These are phyloP conservation scores for Limnephilus marmoratus DNA, from an alignment of 2,888 invertebrate genomes.

Conservation along the genomic window DNA sequence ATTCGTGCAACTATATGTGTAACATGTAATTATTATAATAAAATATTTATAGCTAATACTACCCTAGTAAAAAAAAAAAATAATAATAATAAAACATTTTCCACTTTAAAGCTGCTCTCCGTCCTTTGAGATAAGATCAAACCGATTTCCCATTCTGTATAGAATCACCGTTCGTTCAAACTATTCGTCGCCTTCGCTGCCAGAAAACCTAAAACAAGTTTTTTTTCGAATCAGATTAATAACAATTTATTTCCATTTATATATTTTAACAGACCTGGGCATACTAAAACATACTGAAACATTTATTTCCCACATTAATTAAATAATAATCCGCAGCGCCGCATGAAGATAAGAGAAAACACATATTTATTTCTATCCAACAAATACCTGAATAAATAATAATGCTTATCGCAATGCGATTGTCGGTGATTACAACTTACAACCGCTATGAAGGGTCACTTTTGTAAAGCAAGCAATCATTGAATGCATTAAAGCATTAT, in stretches of 20 bases:
- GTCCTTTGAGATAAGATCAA: too few relatives aligned
- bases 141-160: not conserved
- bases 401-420: not conserved
- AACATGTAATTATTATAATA: too few relatives aligned
- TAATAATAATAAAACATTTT: too few relatives aligned
- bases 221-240: not conserved
- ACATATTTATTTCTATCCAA: not conserved
- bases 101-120: too few relatives aligned
- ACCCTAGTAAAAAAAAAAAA: too few relatives aligned
- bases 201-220: not conserved
- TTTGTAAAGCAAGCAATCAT: not conserved
- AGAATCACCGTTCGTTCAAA: not conserved
- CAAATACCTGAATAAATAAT: not conserved
- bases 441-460: not conserved
- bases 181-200: not conserved
- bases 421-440: not conserved
- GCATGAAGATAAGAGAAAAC: not conserved
- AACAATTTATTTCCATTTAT: too few relatives aligned
- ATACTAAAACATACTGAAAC: not conserved
- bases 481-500: not conserved
- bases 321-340: slow-evolving; percentile 20
- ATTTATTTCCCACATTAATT: not conserved
- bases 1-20: too few relatives aligned
- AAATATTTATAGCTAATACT: too few relatives aligned
- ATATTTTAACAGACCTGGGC: not conserved